Evolutionary conservation across 1,140 invertebrate species (phyloP), one percentile per base, ranked within the genome.

Genomic region (Aporrectodea caliginosa): DNA sequence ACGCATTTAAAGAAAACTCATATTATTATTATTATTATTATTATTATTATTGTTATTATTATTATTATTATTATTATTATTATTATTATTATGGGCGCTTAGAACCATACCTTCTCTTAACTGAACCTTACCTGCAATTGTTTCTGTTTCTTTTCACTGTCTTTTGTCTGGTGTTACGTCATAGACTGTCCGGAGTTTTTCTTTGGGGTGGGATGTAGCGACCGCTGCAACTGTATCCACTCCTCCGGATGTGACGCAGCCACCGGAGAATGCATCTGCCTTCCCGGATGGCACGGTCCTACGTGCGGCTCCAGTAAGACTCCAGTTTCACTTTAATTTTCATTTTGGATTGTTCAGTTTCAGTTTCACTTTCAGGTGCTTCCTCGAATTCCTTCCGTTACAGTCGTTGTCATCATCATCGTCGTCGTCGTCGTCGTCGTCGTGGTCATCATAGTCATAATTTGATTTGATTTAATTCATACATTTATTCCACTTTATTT

Each of bases 241-340:
- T 84, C 84, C 73, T 88, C 84, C 27, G 82, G 73, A 14, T 90
- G 90, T 83, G 84, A 90, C 79, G 77, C 84, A 16, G 81, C 84
- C 33, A 86, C 87, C 69, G 94, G 94, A 35, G 88, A 90, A 81
- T 98, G 96, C 85, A 91, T 93, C 79, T 98, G 96, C 87, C 87
- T 92, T 80, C 93, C 94, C 35, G 96, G 90, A 1, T 90, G 86
- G 85, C 88, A 87, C 73, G 90, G 90, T 16, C 79, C 82, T 0
- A 84, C 83, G 32, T 90, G 90, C 79, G 83, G 87, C 69, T 81
- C 82, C 80, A 80, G 87, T 88, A 82, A 76, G 84, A 82, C n/a
- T 35, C 43, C 27, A 30, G 1, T 27, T n/a, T n/a, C n/a, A 68
- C 1, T n/a, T 58, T 77, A 22, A 77, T 77, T 2, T 14, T 77